A percentile compares a stretch with the other conserved stretches of the same genome.
These are phyloP conservation scores for Chaenocephalus aceratus DNA, from an alignment of 2,113 vertebrate species.

Conservation along the genomic window DNA sequence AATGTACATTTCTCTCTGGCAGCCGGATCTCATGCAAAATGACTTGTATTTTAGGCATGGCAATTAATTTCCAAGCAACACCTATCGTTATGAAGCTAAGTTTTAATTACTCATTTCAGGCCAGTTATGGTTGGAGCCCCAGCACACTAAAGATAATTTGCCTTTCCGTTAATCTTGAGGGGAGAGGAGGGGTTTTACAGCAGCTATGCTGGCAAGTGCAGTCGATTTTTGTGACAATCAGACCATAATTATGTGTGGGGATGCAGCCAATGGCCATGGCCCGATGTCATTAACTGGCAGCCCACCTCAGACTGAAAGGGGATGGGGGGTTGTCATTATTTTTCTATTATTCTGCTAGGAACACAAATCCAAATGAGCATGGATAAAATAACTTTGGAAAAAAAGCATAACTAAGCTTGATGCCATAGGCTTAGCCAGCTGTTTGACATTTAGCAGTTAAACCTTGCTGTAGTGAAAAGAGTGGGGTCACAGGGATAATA, in stretches of 20 bases:
- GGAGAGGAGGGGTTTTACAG: conserved; percentile 40
- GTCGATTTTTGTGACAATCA: conserved; percentile 80
- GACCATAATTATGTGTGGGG: conserved; percentile 80
- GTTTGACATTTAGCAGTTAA: conserved; percentile 74
- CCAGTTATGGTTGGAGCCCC: conserved; percentile 70
- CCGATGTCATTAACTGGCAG: conserved; percentile 81
- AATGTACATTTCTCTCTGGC: conserved; percentile 16
- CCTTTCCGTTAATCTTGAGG: conserved; percentile 66
- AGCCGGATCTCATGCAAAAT: conserved; percentile 42
- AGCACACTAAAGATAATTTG: conserved; percentile 75
- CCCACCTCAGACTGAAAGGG: conserved; percentile 74
- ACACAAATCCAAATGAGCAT: conserved; percentile 74
- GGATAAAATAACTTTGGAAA: conserved; percentile 49
- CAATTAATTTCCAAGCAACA: conserved; percentile 77
- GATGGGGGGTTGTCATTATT: conserved; percentile 74
- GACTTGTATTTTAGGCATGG: conserved; percentile 48
- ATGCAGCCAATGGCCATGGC: conserved; percentile 77
- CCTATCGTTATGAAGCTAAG: conserved; percentile 78
- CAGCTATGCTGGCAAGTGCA: conserved; percentile 47
- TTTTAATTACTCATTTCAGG: conserved; percentile 82
- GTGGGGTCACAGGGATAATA: conserved; percentile 70
- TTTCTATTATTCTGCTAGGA: conserved; percentile 80
- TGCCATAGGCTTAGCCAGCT: conserved; percentile 68
- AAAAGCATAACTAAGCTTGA: conserved; percentile 55
- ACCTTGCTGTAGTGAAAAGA: conserved; percentile 70